These are phyloP conservation scores for Chironomus riparius DNA, from an alignment of 2,888 invertebrate genomes.

Conservation along the genomic window DNA sequence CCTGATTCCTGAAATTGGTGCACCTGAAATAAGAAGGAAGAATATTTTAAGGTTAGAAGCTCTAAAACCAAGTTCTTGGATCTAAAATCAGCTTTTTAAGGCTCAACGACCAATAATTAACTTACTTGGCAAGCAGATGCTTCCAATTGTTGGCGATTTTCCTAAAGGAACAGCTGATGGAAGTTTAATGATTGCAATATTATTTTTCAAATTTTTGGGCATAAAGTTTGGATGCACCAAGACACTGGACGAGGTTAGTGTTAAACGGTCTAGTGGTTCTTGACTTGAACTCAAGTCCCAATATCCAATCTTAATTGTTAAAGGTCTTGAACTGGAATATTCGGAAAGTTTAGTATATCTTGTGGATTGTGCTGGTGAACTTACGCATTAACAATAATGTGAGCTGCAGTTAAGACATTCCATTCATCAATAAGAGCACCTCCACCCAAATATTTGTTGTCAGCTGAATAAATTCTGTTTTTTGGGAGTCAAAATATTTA, in stretches of 20 bases:
- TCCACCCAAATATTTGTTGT: neutral
- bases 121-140: conserved; percentile 4
- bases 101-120: too few relatives aligned
- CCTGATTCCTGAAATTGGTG: neutral
- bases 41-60: neutral
- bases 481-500: neutral
- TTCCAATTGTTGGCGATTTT: neutral
- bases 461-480: neutral
- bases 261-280: neutral
- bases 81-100: too few relatives aligned
- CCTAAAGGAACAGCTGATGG: neutral
- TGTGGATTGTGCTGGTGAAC: too few relatives aligned
- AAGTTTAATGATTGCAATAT: neutral
- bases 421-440: neutral
- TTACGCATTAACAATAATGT: neutral
- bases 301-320: neutral
- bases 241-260: neutral
- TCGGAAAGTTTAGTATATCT: too few relatives aligned
- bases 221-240: neutral
- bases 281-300: neutral
- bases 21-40: conserved; percentile 46
- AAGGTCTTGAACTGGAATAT: neutral
- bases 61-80: too few relatives aligned
- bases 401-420: neutral
- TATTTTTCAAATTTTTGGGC: neutral